Evolutionary conservation across 2,888 invertebrate species (phyloP).

Genomic region (Apodemia zela): DNA sequence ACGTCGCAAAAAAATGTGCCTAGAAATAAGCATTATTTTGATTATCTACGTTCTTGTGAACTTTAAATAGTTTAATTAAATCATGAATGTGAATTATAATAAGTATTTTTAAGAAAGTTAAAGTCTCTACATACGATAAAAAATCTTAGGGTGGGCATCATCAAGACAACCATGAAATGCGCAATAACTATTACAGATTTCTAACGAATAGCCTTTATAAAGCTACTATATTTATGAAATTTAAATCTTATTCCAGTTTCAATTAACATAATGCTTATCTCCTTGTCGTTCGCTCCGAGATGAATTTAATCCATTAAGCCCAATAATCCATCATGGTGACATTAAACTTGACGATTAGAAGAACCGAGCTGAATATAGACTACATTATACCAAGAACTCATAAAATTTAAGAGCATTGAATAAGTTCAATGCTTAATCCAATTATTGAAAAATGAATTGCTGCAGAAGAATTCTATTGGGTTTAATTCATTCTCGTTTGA

Average conservation of each 20-base stretch:
- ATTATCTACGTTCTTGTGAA: no score
- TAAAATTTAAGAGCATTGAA: slow-evolving; percentile 7
- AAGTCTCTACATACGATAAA: no score
- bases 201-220: no score
- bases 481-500: slow-evolving; percentile 1
- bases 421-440: background rate
- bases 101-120: no score
- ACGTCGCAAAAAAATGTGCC: no score
- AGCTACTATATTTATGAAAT: background rate
- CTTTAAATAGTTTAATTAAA: no score
- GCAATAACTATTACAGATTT: no score
- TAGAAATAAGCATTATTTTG: no score
- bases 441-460: slow-evolving; percentile 8
- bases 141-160: no score
- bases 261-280: slow-evolving; percentile 46
- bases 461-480: slow-evolving; percentile 1
- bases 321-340: slow-evolving; percentile 43
- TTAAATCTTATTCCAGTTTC: background rate
- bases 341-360: slow-evolving; percentile 18
- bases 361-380: background rate
- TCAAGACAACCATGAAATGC: no score
- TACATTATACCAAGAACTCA: background rate
- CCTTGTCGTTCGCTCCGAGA: slow-evolving; percentile 43
- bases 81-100: no score
- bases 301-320: slow-evolving; percentile 57